Percentiles rank a stretch among this genome's conserved stretches.
These are phyloP conservation scores for Nixonia krombeini DNA, from an alignment of 1,140 invertebrate genomes.

Conservation along the genomic window DNA sequence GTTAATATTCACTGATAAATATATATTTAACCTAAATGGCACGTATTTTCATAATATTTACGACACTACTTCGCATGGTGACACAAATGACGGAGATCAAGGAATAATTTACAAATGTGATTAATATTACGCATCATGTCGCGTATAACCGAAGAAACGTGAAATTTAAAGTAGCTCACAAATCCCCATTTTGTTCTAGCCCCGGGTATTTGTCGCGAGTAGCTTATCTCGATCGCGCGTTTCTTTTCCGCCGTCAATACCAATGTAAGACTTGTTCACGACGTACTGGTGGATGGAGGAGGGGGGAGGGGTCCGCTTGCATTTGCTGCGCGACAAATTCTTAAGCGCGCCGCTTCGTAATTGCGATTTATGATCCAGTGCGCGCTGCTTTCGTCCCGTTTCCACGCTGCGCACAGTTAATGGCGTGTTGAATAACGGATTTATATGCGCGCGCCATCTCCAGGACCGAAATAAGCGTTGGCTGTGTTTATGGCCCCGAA, in stretches of 20 bases:
- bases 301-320: no score
- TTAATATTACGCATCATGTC: no score
- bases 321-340: conserved; percentile 69
- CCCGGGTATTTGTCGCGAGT: conserved; percentile 13
- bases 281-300: conserved; percentile 43
- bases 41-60: no score
- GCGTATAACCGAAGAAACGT: no score
- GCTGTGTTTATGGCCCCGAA: conserved; percentile 65
- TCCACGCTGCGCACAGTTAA: conserved; percentile 63
- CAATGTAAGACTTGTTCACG: conserved; percentile 33
- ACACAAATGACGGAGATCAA: no score
- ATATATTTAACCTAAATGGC: no score
- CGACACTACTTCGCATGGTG: no score
- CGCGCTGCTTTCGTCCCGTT: conserved; percentile 47
- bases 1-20: no score
- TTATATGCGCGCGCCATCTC: conserved; percentile 60
- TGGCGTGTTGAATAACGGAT: conserved; percentile 72
- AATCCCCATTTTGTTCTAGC: conserved; percentile 1
- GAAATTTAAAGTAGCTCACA: no score
- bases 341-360: conserved; percentile 67
- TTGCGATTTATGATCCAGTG: conserved; percentile 67
- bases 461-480: conserved; percentile 60
- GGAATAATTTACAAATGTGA: no score
- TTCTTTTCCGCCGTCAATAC: conserved; percentile 40
- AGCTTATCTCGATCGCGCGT: conserved; percentile 43